Base-by-base conservation (phyloP, 1,140 invertebrate genomes). In the Diuraphis noxia region DNA sequence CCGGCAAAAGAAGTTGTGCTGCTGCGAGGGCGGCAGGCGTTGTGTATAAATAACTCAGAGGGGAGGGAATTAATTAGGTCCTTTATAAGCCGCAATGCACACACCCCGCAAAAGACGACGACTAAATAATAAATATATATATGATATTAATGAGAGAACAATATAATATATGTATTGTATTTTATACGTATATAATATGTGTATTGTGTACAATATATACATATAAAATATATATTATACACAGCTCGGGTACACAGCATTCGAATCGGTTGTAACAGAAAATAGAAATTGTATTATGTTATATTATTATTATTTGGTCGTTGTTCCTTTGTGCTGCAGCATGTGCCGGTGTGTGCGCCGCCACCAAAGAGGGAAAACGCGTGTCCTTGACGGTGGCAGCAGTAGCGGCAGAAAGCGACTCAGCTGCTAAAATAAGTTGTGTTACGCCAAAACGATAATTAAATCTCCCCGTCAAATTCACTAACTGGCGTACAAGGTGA, bases 361-460 rank as follows among this genome's bases (percentile, higher is more conserved):
- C 43, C 41, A 46, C 43, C 40, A 86, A 86, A 49, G 46, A 86
- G 85, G 85, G 21, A 86, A 86, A 49, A 86, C 81, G 41, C n/a
- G 85, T 86, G 85, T 86, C 85, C 85, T 86, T 86, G 85, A 52
- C 43, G 85, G 52, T 49, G 46, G 34, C 82, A 36, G 49, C 43
- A 34, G 84, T 25, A 34, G 46, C 85, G 85, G n/a, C 34, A 34
- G 46, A 86, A 86, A 86, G 43, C 41, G 82, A 41, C 79, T 84
- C 38, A 84, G 81, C 84, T 56, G 85, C 86, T 56, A 88, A 88
- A 88, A 88, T 88, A 88, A 88, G 86, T 63, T 36, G 86, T 40
- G 86, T 56, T 88, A 88, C 86, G 86, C 86, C 86, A 88, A 88
- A 88, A 88, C 86, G 86, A 88, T 88, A 88, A 88, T 88, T 56